A percentile compares a stretch with the other conserved stretches of the same genome.
Conservation (phyloP, 53 echinoderm and acorn worm genomes). For the Antedon mediterranea region DNA sequence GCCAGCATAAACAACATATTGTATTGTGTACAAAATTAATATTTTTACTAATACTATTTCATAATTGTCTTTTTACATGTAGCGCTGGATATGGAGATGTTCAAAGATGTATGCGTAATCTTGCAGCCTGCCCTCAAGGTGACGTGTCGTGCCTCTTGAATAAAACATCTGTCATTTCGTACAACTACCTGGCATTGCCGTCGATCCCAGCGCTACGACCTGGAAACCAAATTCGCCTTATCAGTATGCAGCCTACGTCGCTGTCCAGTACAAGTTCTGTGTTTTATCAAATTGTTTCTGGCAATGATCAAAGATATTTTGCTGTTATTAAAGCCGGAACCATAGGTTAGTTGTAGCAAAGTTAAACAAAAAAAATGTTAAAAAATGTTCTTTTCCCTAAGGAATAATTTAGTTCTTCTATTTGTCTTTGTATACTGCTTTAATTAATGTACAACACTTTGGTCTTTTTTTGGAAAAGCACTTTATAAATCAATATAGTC, state of each 20-base stretch:
- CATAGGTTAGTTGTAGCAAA: no score
- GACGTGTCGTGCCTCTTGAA: constrained; percentile 21
- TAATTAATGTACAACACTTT: no score
- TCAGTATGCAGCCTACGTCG: constrained; percentile 28
- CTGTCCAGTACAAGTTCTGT: neutral
- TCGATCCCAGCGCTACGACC: constrained; percentile 16
- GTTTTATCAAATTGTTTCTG: constrained; percentile 21
- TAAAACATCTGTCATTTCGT: constrained; percentile 22
- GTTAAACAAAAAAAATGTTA: no score
- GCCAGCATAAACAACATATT: no score
- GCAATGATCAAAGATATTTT: constrained; percentile 59
- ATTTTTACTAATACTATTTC: no score
- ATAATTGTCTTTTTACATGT: neutral
- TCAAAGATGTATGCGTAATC: neutral
- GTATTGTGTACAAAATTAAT: no score
- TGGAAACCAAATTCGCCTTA: constrained; percentile 31
- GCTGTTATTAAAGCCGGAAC: constrained; percentile 12
- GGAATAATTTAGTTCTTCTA: no score
- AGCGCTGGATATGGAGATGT: constrained; percentile 1
- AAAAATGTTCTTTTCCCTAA: no score
- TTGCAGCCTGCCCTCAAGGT: constrained; percentile 13
- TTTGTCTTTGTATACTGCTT: no score
- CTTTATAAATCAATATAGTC: no score
- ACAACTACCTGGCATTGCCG: constrained; percentile 48
- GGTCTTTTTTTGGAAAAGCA: no score